phyloP scores from a whole-genome alignment of 2,888 invertebrate species.

The Oscheius sp. region DNA sequence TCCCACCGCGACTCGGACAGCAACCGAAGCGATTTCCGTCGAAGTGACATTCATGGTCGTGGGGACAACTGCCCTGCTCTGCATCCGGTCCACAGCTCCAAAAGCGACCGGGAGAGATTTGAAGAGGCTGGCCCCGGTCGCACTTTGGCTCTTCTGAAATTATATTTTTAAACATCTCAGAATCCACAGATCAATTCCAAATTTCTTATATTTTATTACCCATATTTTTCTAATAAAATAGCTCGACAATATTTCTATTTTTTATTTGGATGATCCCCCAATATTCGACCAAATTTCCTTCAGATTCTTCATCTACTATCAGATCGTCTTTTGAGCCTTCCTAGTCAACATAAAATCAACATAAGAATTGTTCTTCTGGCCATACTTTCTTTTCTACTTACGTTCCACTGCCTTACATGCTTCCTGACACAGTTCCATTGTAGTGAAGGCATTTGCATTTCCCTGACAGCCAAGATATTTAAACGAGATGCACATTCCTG shows the following conservation, averaged over 20 bases:
- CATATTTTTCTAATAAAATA: no score
- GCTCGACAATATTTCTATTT: no score
- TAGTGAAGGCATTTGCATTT: constrained; percentile 58
- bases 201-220: no score
- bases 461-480: constrained; percentile 48
- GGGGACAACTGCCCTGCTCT: constrained; percentile 49
- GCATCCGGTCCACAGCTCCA: constrained; percentile 44
- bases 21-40: constrained; percentile 57
- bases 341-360: no score
- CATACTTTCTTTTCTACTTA: background rate
- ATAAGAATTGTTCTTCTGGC: no score
- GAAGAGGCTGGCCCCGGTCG: constrained; percentile 52
- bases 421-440: constrained; percentile 49
- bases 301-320: no score
- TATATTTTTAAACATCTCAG: no score
- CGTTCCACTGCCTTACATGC: constrained; percentile 54
- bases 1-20: constrained; percentile 56
- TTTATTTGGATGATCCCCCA: no score
- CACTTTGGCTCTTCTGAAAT: constrained; percentile 58
- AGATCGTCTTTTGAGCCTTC: no score
- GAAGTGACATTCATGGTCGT: constrained; percentile 60
- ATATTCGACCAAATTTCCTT: no score
- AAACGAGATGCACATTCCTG: constrained; percentile 52
- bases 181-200: no score
- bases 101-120: constrained; percentile 43